Base-by-base conservation (phyloP, 1,140 invertebrate species). In the Nylanderia fulva region DNA sequence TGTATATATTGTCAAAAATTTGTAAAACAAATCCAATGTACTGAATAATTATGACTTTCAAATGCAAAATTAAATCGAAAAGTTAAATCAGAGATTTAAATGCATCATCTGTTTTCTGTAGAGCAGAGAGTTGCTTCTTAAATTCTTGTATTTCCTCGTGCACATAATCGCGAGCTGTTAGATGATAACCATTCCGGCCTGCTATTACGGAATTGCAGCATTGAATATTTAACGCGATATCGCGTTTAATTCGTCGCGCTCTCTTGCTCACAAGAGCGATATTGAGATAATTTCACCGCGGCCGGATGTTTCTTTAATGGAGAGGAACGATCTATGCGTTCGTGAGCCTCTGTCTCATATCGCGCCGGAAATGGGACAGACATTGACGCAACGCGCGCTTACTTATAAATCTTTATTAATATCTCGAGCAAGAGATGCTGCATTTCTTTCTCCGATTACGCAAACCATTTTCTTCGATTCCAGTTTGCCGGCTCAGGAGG, bases 371-470 rank as follows among this genome's bases (percentile, higher is more conserved):
- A 68, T 71, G 48, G 15, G 29, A 68, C 15, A 54, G 45, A 48
- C 45, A 48, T 15, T 3, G 45, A 15, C 15, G 45, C 45, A 48
- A 48, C 45, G 45, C 45, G 45, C 13, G 15, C 45, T 48, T 48
- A 56, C 8, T 74, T 74, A 64, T 84, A 83, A 86, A 89, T 84
- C 60, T 87, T 71, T 77, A 85, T 82, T 87, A 89, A 89, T 87
- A 85, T 68, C 66, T 21, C 33, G 7, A 56, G 21, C 27, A 52
- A 72, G 15, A 18, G 15, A 18, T 54, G 33, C 52, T 15, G 33
- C 11, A 39, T 27, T 42, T 68, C 45, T 79, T 27, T 63, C 45
- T 48, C 29, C 58, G 66, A 80, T 86, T 82, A 88, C 27, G 42
- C 52, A 77, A 71, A 76, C 54, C 21, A 29, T 56, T 56, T 76